These are phyloP conservation scores for Ernsta delagoae DNA, from an alignment of 2,888 invertebrate genomes.

Conservation along the genomic window DNA sequence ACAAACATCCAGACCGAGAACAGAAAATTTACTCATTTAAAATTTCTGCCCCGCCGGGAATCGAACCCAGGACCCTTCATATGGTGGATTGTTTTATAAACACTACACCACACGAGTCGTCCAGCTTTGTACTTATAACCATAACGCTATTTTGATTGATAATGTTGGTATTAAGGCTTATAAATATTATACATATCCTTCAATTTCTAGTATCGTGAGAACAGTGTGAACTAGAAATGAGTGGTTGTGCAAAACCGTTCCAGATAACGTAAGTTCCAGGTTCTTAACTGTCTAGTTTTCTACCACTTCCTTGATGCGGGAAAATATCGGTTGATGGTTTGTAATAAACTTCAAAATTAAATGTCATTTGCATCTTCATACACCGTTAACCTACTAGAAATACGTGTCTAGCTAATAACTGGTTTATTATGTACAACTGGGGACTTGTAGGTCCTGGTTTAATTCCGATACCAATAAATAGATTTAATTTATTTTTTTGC, in stretches of 20 bases:
- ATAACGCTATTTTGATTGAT: too few relatives aligned
- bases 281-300: constrained; percentile 18
- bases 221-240: constrained; percentile 4
- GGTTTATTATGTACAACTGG: constrained; percentile 1
- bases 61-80: too few relatives aligned
- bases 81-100: too few relatives aligned
- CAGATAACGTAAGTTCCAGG: constrained; percentile 22
- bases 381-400: constrained; percentile 22
- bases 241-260: constrained; percentile 18
- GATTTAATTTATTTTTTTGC: too few relatives aligned
- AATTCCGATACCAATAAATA: too few relatives aligned
- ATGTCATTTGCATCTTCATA: constrained; percentile 10
- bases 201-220: constrained; percentile 4
- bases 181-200: too few relatives aligned
- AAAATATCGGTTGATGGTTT: constrained; percentile 23
- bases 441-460: not conserved
- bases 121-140: too few relatives aligned
- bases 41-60: too few relatives aligned
- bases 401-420: constrained; percentile 3
- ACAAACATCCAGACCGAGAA: too few relatives aligned
- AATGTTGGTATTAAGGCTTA: too few relatives aligned
- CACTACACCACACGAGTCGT: too few relatives aligned
- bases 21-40: too few relatives aligned
- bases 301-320: constrained; percentile 17
- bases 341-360: constrained; percentile 20